Evolutionary conservation across 2,888 invertebrate species (phyloP).

Genomic region (Phragmatobia fuliginosa): DNA sequence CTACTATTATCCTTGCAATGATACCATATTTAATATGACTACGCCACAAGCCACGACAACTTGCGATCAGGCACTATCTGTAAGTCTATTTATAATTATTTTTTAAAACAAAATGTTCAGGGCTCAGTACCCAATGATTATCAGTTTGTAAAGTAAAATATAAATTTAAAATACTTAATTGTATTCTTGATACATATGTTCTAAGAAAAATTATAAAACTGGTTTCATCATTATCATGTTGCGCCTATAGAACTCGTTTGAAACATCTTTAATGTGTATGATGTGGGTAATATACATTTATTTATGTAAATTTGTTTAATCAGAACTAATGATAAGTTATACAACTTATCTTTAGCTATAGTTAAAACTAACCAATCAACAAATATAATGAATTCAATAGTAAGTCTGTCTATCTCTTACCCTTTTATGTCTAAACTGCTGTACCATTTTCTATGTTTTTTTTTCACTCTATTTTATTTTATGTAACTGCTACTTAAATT

Average conservation of each 20-base stretch:
- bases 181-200: background rate
- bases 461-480: too few species aligned
- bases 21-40: slow-evolving; percentile 58
- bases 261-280: background rate
- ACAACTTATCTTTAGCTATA: background rate
- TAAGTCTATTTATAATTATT: slow-evolving; percentile 50
- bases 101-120: background rate
- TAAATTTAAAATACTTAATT: too few species aligned
- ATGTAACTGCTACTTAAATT: too few species aligned
- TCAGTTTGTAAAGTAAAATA: slow-evolving; percentile 8
- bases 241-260: background rate
- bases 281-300: slow-evolving; percentile 1
- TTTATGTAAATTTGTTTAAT: background rate
- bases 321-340: background rate
- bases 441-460: too few species aligned
- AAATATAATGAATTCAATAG: too few species aligned
- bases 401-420: too few species aligned
- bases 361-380: too few species aligned
- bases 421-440: too few species aligned
- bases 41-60: slow-evolving; percentile 49
- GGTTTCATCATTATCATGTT: background rate
- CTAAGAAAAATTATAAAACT: background rate
- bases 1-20: slow-evolving; percentile 78
- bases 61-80: slow-evolving; percentile 66
- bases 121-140: background rate